phyloP scores from a whole-genome alignment of 2,113 vertebrate genomes.

The Aegotheles bennettii region DNA sequence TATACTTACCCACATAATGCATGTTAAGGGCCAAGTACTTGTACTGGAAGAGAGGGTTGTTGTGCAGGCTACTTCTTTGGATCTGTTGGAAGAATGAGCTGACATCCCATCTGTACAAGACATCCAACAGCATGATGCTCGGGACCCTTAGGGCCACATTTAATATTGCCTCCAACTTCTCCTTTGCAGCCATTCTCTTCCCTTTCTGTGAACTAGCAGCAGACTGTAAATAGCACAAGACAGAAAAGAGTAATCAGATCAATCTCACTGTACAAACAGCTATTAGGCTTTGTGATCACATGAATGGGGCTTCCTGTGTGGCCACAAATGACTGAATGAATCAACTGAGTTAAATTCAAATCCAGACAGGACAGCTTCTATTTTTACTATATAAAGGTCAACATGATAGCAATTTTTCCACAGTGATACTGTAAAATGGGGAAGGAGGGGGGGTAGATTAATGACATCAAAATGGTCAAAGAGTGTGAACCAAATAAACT shows the following conservation, averaged over 20 bases:
- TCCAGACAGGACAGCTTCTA: neutral
- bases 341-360: slow-evolving; percentile 1
- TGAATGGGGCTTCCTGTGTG: neutral
- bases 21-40: slow-evolving; percentile 98
- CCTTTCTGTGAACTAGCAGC: slow-evolving; percentile 43
- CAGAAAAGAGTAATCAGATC: slow-evolving; percentile 53
- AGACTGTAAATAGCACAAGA: slow-evolving; percentile 69
- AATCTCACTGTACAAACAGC: slow-evolving; percentile 46
- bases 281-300: slow-evolving; percentile 37
- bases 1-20: slow-evolving; percentile 94
- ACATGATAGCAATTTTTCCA: slow-evolving; percentile 1
- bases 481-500: neutral
- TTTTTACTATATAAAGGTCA: slow-evolving; percentile 5
- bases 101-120: slow-evolving; percentile 97
- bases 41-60: slow-evolving; percentile 97
- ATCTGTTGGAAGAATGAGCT: slow-evolving; percentile 99
- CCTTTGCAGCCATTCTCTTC: slow-evolving; percentile 88
- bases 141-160: slow-evolving; percentile 97
- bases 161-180: slow-evolving; percentile 90
- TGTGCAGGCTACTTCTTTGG: slow-evolving; percentile 94
- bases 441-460: neutral
- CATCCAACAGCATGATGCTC: slow-evolving; percentile 97
- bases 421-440: neutral
- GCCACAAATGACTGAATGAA: slow-evolving; percentile 34
- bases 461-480: neutral